These are phyloP conservation scores for Tyrannus savana DNA, from an alignment of 2,113 vertebrate genomes.

Conservation along the genomic window DNA sequence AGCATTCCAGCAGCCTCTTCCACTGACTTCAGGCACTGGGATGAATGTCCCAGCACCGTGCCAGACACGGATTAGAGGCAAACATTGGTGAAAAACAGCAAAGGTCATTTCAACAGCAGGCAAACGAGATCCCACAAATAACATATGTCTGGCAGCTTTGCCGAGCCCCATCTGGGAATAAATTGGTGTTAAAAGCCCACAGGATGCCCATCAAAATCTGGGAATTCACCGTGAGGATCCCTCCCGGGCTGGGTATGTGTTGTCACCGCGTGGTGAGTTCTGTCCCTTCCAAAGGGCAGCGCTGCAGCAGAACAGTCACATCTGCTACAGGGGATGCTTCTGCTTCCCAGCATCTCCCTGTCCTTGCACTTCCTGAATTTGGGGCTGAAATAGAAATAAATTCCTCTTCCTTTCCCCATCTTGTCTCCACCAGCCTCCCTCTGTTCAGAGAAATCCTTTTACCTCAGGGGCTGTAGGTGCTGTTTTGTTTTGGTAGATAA, in stretches of 20 bases:
- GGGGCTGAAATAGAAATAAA: not conserved
- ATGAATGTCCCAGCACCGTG: not conserved
- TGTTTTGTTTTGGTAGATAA: not conserved
- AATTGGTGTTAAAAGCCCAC: not conserved
- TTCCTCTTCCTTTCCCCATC: not conserved
- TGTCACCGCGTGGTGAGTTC: not conserved
- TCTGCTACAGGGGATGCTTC: not conserved
- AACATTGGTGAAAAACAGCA: not conserved
- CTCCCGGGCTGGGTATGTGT: not conserved
- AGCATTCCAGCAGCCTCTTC: not conserved
- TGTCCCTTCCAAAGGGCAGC: not conserved
- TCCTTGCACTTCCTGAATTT: not conserved
- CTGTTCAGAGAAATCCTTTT: not conserved
- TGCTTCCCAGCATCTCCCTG: not conserved
- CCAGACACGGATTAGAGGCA: not conserved
- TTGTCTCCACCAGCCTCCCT: not conserved
- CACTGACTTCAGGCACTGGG: not conserved
- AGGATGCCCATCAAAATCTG: not conserved
- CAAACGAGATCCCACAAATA: not conserved
- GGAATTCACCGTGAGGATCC: not conserved
- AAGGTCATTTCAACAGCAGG: not conserved
- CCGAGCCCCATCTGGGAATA: not conserved
- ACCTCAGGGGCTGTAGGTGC: not conserved
- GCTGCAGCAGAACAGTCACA: not conserved
- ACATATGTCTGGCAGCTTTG: not conserved